phyloP scores from a whole-genome alignment of 2,888 invertebrate species.

The Aethes cnicana region DNA sequence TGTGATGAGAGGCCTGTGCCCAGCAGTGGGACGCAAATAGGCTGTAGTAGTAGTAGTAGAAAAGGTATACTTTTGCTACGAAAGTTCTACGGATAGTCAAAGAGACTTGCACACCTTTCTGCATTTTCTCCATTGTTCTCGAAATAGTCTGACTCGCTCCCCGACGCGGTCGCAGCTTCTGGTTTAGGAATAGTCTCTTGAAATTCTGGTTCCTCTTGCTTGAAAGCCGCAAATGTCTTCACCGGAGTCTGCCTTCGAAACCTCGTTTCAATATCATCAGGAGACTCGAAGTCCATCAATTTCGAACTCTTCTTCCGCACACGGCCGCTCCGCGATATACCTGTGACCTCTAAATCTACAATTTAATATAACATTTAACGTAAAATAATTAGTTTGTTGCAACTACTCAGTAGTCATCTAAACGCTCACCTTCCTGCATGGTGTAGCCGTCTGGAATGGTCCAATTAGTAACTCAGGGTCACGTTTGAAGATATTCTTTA shows the following conservation, averaged over 20 bases:
- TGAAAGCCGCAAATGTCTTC: slow-evolving; percentile 53
- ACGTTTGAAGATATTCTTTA: too few relatives aligned
- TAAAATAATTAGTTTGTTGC: not conserved
- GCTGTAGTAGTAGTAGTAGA: too few relatives aligned
- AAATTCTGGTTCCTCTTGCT: slow-evolving; percentile 59
- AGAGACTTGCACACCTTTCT: slow-evolving; percentile 60
- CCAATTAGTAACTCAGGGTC: too few relatives aligned
- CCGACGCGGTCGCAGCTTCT: slow-evolving; percentile 64
- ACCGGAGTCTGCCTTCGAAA: slow-evolving; percentile 69
- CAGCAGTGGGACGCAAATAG: too few relatives aligned
- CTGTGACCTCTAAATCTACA: slow-evolving; percentile 90
- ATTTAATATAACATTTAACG: not conserved
- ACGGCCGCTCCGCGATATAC: slow-evolving; percentile 93
- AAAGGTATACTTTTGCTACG: too few relatives aligned
- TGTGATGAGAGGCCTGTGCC: too few relatives aligned
- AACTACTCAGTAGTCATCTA: not conserved
- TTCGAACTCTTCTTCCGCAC: slow-evolving; percentile 97
- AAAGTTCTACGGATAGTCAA: too few relatives aligned
- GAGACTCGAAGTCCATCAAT: slow-evolving; percentile 95
- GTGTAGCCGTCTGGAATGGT: not conserved
- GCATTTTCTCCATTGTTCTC: slow-evolving; percentile 71
- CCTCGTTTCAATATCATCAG: slow-evolving; percentile 90
- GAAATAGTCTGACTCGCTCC: slow-evolving; percentile 74
- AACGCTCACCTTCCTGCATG: slow-evolving; percentile 8
- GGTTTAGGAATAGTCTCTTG: slow-evolving; percentile 51